Percentiles rank a stretch among this genome's conserved stretches.
Conservation (phyloP, 2,797 vertebrate genomes). For the Oryzias sinensis region DNA sequence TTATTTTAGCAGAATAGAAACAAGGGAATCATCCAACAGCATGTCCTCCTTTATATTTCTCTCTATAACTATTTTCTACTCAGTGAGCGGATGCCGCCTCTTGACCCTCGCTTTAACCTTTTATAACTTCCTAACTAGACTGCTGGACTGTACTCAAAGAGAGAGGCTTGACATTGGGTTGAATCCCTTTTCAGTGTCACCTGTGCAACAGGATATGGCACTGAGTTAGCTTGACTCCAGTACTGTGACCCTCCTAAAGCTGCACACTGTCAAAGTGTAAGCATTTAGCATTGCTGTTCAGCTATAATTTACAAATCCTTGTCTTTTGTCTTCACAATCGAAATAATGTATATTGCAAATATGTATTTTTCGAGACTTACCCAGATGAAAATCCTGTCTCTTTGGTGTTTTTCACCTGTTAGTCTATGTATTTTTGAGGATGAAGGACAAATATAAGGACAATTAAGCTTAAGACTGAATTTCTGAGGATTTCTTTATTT, state of each 20-base stretch:
- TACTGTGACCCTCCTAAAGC: background rate
- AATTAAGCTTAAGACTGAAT: no score
- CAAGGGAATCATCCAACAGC: slow-evolving; percentile 5
- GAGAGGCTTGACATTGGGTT: slow-evolving; percentile 42
- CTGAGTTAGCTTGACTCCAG: slow-evolving; percentile 1
- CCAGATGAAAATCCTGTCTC: no score
- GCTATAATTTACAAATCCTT: no score
- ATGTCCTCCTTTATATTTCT: slow-evolving; percentile 13
- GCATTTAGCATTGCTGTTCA: background rate
- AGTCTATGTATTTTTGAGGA: no score
- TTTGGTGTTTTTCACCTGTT: no score
- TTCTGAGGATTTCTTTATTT: no score
- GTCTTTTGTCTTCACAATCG: no score
- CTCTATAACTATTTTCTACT: slow-evolving; percentile 22
- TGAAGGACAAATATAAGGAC: no score
- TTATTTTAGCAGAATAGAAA: slow-evolving; percentile 17
- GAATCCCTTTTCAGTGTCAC: slow-evolving; percentile 40
- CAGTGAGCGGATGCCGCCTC: slow-evolving; percentile 15
- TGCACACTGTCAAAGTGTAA: background rate
- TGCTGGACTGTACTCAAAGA: slow-evolving; percentile 18
- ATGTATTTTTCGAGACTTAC: no score
- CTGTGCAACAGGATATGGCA: slow-evolving; percentile 43
- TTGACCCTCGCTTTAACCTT: slow-evolving; percentile 4
- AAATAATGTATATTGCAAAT: no score
- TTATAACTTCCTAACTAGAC: slow-evolving; percentile 4